Conservation (phyloP, 2,113 vertebrate species). For the Cervus canadensis region DNA sequence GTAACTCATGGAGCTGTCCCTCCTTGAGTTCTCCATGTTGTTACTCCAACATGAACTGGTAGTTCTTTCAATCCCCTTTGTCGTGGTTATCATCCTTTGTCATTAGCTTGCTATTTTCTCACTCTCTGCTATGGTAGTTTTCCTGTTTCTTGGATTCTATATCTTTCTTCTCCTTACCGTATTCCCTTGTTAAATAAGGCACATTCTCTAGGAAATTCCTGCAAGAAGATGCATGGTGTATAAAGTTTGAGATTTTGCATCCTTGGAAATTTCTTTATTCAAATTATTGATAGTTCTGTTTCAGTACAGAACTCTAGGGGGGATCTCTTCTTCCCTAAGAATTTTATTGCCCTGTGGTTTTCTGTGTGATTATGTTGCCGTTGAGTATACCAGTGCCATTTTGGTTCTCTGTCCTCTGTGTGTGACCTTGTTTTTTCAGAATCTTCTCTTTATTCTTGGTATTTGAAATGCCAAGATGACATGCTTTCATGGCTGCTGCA, state of each 20-base stretch:
- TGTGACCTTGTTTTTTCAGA: not conserved
- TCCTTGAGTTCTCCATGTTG: not conserved
- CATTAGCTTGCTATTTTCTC: not conserved
- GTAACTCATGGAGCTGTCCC: not conserved
- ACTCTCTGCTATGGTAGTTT: not conserved
- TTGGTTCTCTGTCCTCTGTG: not conserved
- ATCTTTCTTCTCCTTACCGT: not conserved
- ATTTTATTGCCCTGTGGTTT: not conserved
- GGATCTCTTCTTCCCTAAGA: not conserved
- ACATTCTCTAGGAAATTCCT: not conserved
- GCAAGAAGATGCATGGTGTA: not conserved
- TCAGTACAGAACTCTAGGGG: not conserved
- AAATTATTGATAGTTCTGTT: not conserved
- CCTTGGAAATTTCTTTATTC: not conserved
- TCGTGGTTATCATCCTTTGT: not conserved
- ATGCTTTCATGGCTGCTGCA: not conserved
- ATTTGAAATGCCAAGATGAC: not conserved
- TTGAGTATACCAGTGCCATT: not conserved
- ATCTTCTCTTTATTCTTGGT: not conserved
- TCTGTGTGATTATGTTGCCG: not conserved
- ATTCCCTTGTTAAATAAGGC: not conserved
- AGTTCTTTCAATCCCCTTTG: not conserved
- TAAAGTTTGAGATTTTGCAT: not conserved
- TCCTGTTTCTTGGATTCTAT: not conserved
- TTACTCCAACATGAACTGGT: not conserved